Evolutionary conservation across 1,140 invertebrate genomes (phyloP), one percentile per base, ranked within the genome.

Genomic region (Rhynchophorus ferrugineus): DNA sequence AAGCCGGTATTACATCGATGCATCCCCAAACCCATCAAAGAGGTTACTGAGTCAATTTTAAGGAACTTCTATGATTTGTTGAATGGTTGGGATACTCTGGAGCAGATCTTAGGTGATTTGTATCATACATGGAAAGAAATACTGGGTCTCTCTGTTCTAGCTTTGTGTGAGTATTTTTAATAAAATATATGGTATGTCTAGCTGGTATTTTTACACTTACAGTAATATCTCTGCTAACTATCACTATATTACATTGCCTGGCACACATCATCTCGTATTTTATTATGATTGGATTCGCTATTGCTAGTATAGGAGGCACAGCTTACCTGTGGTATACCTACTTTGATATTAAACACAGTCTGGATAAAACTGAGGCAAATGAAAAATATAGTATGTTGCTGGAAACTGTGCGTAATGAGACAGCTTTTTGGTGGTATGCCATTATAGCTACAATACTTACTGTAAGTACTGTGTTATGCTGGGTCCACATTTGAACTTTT

Each of bases 321-420:
- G 79, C 66, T 17, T 76, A 90, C 33, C 68, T 95, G 11, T 96
- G 93, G 93, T 91, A 87, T 73, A 90, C 88, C 2, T 96, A 92
- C 65, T 77, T 82, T 56, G 84, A 84, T 57, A 79, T 93, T 13
- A 84, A 82, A 58, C 74, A 73, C 50, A 80, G 83, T 39, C 73
- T 90, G 36, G 83, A 84, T 66, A 71, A 72, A 54, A 80, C 78
- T 47, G 51, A 47, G 34, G 22, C 33, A 29, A 34, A 9, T 22
- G 71, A 78, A 35, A 68, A 75, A 37, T 73, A 72, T 46, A 67
- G 63, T 61, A 47, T 70, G 45, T 64, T 66, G 18, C 59, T 62
- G 33, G 86, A 93, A 73, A 84, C 85, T 44, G 75, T 87, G 1
- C 80, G 85, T 65, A 94, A 94, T 73, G 87, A 95, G 74, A 80